Conservation (phyloP, 1,140 invertebrate genomes). For the Dendrolimus punctatus region DNA sequence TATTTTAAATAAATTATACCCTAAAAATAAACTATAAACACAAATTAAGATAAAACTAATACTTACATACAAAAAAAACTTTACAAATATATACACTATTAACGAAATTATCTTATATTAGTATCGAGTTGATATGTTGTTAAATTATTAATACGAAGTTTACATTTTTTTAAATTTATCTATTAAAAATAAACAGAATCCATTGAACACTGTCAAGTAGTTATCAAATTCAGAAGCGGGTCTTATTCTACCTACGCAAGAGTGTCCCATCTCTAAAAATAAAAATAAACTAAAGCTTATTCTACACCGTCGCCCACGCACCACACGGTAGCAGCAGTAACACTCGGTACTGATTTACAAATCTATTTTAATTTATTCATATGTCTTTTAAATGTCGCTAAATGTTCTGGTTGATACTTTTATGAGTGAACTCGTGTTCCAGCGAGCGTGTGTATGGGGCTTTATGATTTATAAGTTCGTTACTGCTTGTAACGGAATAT, state of each 20-base stretch:
- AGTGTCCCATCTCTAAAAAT: background rate
- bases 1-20: no score
- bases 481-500: background rate
- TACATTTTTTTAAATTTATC: no score
- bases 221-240: background rate
- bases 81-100: no score
- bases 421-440: slow-evolving; percentile 8
- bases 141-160: no score
- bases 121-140: no score
- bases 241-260: background rate
- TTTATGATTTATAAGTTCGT: background rate
- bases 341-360: slow-evolving; percentile 14
- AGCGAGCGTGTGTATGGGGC: background rate
- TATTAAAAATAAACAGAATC: no score
- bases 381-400: slow-evolving; percentile 5
- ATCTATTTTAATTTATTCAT: slow-evolving; percentile 17
- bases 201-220: no score
- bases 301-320: slow-evolving; percentile 8
- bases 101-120: no score
- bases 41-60: no score
- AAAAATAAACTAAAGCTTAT: no score
- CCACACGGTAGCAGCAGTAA: slow-evolving; percentile 8
- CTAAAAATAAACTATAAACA: no score
- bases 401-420: slow-evolving; percentile 20
- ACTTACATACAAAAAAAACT: no score